Evolutionary conservation across 2,888 invertebrate genomes (phyloP).

Genomic region (Bembecia ichneumoniformis): DNA sequence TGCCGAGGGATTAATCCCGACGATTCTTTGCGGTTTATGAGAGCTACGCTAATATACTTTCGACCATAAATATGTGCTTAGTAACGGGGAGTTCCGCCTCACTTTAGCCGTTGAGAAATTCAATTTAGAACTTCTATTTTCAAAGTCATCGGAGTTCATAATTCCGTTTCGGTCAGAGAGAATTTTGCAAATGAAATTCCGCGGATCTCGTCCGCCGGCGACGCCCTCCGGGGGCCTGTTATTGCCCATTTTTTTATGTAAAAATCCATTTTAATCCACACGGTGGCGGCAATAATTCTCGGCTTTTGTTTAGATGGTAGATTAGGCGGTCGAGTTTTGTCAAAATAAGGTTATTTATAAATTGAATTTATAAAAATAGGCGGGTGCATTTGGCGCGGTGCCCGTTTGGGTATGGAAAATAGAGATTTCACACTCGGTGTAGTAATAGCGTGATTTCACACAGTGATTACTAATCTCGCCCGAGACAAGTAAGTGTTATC

Average conservation of each 20-base stretch:
- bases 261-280: slow-evolving; percentile 48
- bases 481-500: slow-evolving; percentile 19
- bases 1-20: not conserved
- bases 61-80: slow-evolving; percentile 3
- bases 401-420: slow-evolving; percentile 21
- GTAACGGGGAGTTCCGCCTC: slow-evolving; percentile 1
- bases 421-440: slow-evolving; percentile 39
- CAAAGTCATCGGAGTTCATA: slow-evolving; percentile 28
- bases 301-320: slow-evolving; percentile 49
- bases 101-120: slow-evolving; percentile 9
- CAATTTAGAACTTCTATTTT: slow-evolving; percentile 24
- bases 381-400: slow-evolving; percentile 17
- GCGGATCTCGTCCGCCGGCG: slow-evolving; percentile 30
- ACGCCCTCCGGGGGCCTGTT: slow-evolving; percentile 32
- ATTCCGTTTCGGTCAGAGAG: slow-evolving; percentile 37
- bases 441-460: slow-evolving; percentile 41
- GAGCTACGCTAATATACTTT: not conserved
- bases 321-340: slow-evolving; percentile 16
- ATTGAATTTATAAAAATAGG: slow-evolving; percentile 1
- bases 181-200: slow-evolving; percentile 55
- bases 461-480: slow-evolving; percentile 38
- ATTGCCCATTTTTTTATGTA: slow-evolving; percentile 51
- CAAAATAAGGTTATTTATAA: slow-evolving; percentile 20
- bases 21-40: slow-evolving; percentile 1
- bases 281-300: slow-evolving; percentile 38